Evolutionary conservation across 2,888 invertebrate species (phyloP).

Genomic region (Acanthoscelides obtectus): DNA sequence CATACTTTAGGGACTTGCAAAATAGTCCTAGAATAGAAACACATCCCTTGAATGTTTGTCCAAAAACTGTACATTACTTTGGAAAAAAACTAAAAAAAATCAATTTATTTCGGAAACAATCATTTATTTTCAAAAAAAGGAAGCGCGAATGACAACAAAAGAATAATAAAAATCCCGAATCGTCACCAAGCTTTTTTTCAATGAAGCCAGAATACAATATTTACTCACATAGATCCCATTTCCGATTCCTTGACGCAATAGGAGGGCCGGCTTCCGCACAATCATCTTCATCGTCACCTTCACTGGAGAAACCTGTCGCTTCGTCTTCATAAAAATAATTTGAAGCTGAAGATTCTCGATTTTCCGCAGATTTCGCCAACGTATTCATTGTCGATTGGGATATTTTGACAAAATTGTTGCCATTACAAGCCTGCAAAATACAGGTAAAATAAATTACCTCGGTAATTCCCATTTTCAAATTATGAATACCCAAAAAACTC

Average conservation of each 20-base stretch:
- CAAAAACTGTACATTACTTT: too few species aligned
- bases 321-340: conserved; percentile 37
- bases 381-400: conserved; percentile 44
- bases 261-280: conserved; percentile 25
- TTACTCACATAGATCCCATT: conserved; percentile 42
- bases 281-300: conserved; percentile 32
- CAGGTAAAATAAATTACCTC: too few species aligned
- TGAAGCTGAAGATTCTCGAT: conserved; percentile 14
- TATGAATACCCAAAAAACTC: too few species aligned
- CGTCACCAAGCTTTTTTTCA: too few species aligned
- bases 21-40: too few species aligned
- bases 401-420: conserved; percentile 47
- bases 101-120: too few species aligned
- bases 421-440: conserved; percentile 51
- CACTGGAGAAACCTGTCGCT: conserved; percentile 44
- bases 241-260: conserved; percentile 25
- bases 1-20: too few species aligned
- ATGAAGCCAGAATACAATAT: not conserved
- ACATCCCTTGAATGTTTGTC: too few species aligned
- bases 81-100: too few species aligned
- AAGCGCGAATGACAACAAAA: not conserved
- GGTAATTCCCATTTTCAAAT: too few species aligned
- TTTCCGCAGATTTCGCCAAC: conserved; percentile 30
- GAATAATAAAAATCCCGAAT: too few species aligned
- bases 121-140: too few species aligned